Conservation (phyloP, 2,797 vertebrate genomes). For the Eulemur mongoz region DNA sequence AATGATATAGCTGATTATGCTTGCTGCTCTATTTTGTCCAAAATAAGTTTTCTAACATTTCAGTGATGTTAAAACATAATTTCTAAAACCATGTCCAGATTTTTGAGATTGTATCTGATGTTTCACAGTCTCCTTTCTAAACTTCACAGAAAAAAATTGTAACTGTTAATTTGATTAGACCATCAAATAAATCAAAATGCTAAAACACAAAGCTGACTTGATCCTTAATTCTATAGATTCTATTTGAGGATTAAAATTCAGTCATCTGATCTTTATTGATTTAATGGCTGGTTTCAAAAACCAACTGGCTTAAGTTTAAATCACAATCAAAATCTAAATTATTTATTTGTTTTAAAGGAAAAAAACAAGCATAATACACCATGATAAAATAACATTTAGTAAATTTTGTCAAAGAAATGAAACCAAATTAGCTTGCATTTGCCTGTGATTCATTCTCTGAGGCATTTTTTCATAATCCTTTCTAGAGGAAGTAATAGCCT, state of each 20-base stretch:
- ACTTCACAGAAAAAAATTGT: background rate
- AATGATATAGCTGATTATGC: background rate
- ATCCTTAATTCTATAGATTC: background rate
- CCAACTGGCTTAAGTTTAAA: background rate
- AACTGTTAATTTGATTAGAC: conserved; percentile 1
- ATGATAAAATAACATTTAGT: conserved; percentile 12
- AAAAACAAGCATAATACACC: background rate
- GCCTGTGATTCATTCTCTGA: background rate
- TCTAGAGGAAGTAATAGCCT: background rate
- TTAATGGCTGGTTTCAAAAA: conserved; percentile 30
- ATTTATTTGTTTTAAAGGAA: conserved; percentile 24
- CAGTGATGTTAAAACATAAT: background rate
- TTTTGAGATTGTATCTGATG: background rate
- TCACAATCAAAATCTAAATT: conserved; percentile 26
- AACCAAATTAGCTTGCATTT: conserved; percentile 20
- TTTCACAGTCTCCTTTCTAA: background rate
- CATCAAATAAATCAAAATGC: background rate
- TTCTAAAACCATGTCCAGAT: background rate
- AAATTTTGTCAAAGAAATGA: background rate
- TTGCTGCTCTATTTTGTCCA: background rate
- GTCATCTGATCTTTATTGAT: background rate
- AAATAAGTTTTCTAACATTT: background rate
- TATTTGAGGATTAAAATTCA: conserved; percentile 19
- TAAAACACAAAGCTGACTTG: background rate
- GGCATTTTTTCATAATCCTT: background rate